phyloP scores from a whole-genome alignment of 2,113 vertebrate species.

The Coptodon bakossiorum region DNA sequence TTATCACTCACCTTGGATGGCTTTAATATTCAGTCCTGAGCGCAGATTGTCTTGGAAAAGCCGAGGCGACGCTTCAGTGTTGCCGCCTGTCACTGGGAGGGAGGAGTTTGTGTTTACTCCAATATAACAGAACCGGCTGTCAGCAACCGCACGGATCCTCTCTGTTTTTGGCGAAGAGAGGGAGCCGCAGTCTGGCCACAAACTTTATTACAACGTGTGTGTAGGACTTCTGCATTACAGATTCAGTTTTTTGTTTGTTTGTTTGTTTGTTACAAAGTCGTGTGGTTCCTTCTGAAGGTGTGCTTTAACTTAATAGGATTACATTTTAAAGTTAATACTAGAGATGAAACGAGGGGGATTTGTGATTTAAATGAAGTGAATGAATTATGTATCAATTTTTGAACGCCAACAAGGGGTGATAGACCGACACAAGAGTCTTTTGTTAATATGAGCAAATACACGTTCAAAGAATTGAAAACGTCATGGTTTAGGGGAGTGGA shows the following conservation, averaged over 20 bases:
- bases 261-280: neutral
- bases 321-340: neutral
- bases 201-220: neutral
- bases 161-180: neutral
- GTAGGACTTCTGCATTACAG: neutral
- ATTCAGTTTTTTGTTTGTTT: neutral
- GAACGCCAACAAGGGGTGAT: neutral
- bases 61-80: constrained; percentile 45
- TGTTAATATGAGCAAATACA: neutral
- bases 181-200: constrained; percentile 31
- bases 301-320: neutral
- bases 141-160: neutral
- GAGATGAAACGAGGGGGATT: neutral
- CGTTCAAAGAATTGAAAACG: neutral
- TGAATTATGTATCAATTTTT: neutral
- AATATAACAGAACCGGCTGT: constrained; percentile 22
- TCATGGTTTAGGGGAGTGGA: neutral
- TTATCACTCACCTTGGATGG: constrained; percentile 30
- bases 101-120: constrained; percentile 59
- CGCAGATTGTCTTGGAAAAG: constrained; percentile 18
- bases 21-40: neutral
- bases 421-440: neutral
- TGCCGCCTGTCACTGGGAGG: constrained; percentile 57
- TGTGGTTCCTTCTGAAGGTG: neutral
- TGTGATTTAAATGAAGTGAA: neutral